These are phyloP conservation scores for Nemopilema nomurai DNA, from an alignment of 30 jellyfish, hydroid and myxozoan genomes.

Conservation along the genomic window DNA sequence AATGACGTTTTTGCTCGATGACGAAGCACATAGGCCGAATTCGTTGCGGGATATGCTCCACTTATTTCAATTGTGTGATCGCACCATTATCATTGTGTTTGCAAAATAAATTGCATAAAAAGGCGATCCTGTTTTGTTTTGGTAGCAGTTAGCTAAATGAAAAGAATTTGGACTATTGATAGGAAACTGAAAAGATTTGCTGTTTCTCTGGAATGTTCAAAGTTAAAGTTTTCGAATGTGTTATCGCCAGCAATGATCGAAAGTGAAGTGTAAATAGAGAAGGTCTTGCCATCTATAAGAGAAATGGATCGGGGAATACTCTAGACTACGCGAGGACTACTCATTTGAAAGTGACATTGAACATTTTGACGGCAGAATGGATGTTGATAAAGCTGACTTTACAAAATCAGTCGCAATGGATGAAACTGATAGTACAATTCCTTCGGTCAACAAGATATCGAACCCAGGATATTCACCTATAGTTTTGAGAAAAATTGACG, in stretches of 20 bases:
- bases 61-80: neutral
- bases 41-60: neutral
- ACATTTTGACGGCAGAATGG: neutral
- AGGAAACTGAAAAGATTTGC: slow-evolving; percentile 49
- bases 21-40: neutral
- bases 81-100: neutral
- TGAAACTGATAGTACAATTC: neutral
- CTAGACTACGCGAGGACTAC: too few species aligned
- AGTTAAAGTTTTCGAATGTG: neutral
- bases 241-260: neutral
- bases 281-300: too few species aligned
- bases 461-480: slow-evolving; percentile 37
- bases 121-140: neutral
- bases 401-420: neutral
- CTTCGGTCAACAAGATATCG: neutral
- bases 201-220: slow-evolving; percentile 43
- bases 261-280: neutral
- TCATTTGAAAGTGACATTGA: neutral
- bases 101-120: neutral
- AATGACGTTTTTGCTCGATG: neutral
- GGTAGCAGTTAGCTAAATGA: neutral
- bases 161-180: neutral
- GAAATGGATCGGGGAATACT: too few species aligned
- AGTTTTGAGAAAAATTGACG: neutral
- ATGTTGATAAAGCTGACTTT: neutral